Conservation (phyloP, 1,140 invertebrate genomes). For the Drosophila tropicalis region DNA sequence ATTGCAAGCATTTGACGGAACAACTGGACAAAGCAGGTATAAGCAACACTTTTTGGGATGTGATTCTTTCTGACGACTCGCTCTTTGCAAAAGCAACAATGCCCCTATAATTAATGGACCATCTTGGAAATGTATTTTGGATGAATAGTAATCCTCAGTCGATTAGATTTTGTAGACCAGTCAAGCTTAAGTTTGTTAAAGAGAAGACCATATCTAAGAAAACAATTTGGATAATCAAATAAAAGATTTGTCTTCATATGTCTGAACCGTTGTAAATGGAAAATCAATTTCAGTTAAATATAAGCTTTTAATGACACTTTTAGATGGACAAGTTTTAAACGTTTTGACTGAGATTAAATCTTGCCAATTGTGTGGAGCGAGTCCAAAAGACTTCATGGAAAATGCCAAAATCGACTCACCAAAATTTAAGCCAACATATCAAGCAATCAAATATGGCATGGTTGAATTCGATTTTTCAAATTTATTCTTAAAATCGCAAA, state of each 20-base stretch:
- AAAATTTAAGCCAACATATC: constrained; percentile 34
- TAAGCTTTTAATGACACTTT: constrained; percentile 37
- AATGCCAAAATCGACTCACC: constrained; percentile 24
- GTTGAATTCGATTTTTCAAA: constrained; percentile 16
- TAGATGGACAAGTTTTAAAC: constrained; percentile 41
- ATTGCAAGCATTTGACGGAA: constrained; percentile 32
- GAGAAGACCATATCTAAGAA: too few species aligned
- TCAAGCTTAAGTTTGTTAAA: constrained; percentile 20
- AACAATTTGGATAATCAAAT: too few species aligned
- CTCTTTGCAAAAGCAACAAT: constrained; percentile 18
- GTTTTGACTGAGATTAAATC: constrained; percentile 33
- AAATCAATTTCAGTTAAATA: constrained; percentile 29
- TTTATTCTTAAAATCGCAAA: too few species aligned
- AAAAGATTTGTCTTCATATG: background rate
- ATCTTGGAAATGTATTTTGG: constrained; percentile 26
- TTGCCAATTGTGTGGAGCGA: constrained; percentile 39
- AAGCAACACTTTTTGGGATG: constrained; percentile 27
- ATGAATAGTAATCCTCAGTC: constrained; percentile 31
- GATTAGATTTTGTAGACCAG: constrained; percentile 16
- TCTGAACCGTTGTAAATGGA: background rate
- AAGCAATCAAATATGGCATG: background rate
- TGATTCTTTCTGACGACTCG: constrained; percentile 21
- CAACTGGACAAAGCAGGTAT: constrained; percentile 32
- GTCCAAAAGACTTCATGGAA: constrained; percentile 14
- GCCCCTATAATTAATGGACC: constrained; percentile 26